Evolutionary conservation across 2,797 vertebrate genomes (phyloP), one percentile per base, ranked within the genome.

Genomic region (Clarias fuscus): DNA sequence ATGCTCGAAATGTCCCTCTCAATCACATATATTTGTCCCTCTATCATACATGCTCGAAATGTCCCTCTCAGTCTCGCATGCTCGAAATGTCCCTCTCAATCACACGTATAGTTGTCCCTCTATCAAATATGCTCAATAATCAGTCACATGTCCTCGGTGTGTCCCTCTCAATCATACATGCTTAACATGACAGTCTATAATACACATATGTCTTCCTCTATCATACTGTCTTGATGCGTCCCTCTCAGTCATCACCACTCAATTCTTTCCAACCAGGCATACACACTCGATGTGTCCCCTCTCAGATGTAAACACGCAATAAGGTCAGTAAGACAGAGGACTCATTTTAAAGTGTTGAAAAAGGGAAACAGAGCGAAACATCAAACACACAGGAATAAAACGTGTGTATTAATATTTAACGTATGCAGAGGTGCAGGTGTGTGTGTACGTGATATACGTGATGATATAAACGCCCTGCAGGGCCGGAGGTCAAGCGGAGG

Each of bases 401-500:
- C 13, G 30, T 22, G 76, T 37, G 56, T 27, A 76, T 56, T 56
- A 56, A 56, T 30, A 24, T 53, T 73, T 48, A 48, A 56, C 27
- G 24, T 53, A 24, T 76, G 14, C n/a, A 27, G 13, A 24, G 14
- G 22, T n/a, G 71, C 8, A 78, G 90, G 86, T 89, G 88, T 90
- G 88, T 37, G 37, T 22, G 30, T 73, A 8, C 7, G 7, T 43
- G 43, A 43, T 43, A 43, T 14, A 7, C 0, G 13, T 17, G 43
- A 43, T 15, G 75, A 33, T 61, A 24, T 61, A 61, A 61, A 40
- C 58, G 40, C 33, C 30, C 77, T 86, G 83, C 77, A 83, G 88
- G 87, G 82, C 86, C 75, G 79, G 75, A 88, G 86, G 83, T 91
- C 78, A 76, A 88, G 37, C 58, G 40, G 86, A 76, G 87, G 73